phyloP scores from a whole-genome alignment of 2,113 vertebrate genomes.

The Arothron firmamentum region DNA sequence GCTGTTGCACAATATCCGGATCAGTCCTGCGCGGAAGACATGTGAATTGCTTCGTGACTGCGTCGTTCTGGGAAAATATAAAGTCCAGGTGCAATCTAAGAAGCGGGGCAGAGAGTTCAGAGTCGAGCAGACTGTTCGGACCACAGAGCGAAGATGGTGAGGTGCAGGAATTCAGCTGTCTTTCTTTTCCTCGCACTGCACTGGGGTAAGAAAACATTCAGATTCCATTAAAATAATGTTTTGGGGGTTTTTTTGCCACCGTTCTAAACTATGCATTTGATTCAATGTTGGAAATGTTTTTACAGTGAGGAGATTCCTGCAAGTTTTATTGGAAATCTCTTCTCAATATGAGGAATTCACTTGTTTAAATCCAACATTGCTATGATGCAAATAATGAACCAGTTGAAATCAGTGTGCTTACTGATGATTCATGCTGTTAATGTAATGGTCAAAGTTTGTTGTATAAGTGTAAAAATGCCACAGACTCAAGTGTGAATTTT shows the following conservation, averaged over 20 bases:
- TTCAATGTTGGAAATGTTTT: too few species aligned
- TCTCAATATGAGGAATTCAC: too few species aligned
- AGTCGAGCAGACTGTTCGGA: slow-evolving; percentile 1
- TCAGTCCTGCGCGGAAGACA: not conserved
- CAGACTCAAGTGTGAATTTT: too few species aligned
- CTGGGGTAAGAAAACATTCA: slow-evolving; percentile 46
- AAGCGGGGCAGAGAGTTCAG: slow-evolving; percentile 28
- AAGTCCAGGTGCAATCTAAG: slow-evolving; percentile 69
- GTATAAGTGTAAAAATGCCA: too few species aligned
- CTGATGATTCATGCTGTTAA: too few species aligned
- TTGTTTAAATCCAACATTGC: too few species aligned
- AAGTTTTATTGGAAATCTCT: too few species aligned
- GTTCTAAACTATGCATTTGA: too few species aligned
- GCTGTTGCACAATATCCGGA: slow-evolving; percentile 8
- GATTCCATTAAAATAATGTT: not conserved
- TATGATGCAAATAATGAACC: too few species aligned
- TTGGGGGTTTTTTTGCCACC: not conserved
- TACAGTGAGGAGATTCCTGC: too few species aligned
- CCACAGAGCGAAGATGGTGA: slow-evolving; percentile 33
- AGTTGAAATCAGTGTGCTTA: too few species aligned
- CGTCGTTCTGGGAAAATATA: slow-evolving; percentile 47
- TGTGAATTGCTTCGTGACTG: slow-evolving; percentile 35
- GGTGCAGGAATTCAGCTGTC: slow-evolving; percentile 12
- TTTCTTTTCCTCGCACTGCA: slow-evolving; percentile 44
- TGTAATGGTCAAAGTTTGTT: too few species aligned